Base-by-base conservation (phyloP, 2,888 invertebrate species). In the Stenichneumon culpator region DNA sequence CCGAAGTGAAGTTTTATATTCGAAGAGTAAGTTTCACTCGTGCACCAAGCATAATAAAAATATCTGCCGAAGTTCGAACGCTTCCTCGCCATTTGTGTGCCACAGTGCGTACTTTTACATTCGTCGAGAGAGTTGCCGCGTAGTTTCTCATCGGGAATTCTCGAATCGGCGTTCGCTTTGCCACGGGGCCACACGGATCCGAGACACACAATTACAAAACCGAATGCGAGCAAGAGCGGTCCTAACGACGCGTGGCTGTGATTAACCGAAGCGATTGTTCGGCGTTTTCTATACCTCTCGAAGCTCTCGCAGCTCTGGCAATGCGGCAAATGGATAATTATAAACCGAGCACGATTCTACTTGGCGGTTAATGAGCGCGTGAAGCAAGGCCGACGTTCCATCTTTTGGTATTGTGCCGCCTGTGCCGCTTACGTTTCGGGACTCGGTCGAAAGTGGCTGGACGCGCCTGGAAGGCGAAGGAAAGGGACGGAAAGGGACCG, bases 261-360 rank as follows among this genome's bases (percentile, higher is more conserved):
- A 90, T 90, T 88, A 87, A 89, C 90, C 86, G 16, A 75, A 81
- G 74, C 86, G 86, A 88, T 89, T 86, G 85, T 86, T 85, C 86
- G 86, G 81, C 19, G 57, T 25, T 50, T 47, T 79, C 70, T 79
- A 25, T 69, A 28, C 36, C 68, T 47, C 68, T 69, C 22, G 57
- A 22, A 7, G 54, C 54, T 14, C 54, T 36, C 6, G 60, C 57
- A 39, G 78, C 52, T 50, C 74, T 68, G 47, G 63, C 65, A 82
- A 72, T 44, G 84, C 86, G 87, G 83, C 84, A 83, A 82, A 47
- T 77, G 80, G 90, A 86, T 89, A 91, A 90, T 90, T 89, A 90
- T 87, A 90, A 89, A 89, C 88, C 87, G 88, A 86, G 82, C 87
- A 83, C 77, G 83, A 87, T 70, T 87, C 81, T 28, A 82, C 70